Evolutionary conservation across 2,888 invertebrate species (phyloP).

Genomic region (Drosophila trichaetosa): DNA sequence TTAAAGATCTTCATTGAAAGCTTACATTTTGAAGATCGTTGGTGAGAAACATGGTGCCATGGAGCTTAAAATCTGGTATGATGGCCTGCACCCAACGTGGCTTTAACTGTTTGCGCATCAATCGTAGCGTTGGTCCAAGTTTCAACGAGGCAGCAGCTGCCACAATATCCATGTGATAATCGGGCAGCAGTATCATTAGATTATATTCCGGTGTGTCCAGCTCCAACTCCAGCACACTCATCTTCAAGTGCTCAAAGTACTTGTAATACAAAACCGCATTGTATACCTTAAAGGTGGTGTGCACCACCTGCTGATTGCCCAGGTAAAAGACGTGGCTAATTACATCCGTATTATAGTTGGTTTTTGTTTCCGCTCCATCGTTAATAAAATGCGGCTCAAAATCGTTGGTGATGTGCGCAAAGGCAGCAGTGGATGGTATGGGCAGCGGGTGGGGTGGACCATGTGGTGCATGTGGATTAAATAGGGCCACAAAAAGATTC

Average conservation of each 20-base stretch:
- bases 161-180: conserved; percentile 88
- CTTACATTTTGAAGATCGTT: conserved; percentile 92
- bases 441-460: conserved; percentile 48
- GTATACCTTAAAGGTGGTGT: conserved; percentile 90
- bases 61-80: conserved; percentile 92
- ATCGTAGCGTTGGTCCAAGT: conserved; percentile 87
- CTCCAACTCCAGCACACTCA: conserved; percentile 91
- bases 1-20: too few relatives aligned
- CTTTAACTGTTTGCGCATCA: conserved; percentile 89
- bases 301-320: conserved; percentile 85
- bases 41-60: conserved; percentile 92
- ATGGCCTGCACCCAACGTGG: conserved; percentile 90
- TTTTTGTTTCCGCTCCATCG: conserved; percentile 60
- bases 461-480: conserved; percentile 68
- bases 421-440: conserved; percentile 54
- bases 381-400: conserved; percentile 72
- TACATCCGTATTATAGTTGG: conserved; percentile 81
- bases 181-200: conserved; percentile 90
- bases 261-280: conserved; percentile 91
- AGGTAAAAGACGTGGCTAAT: conserved; percentile 84
- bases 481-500: conserved; percentile 75
- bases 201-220: conserved; percentile 92
- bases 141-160: conserved; percentile 88
- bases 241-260: conserved; percentile 89
- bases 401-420: conserved; percentile 67